Conservation (phyloP, 2,797 vertebrate genomes). For the Holocentrus rufus region DNA sequence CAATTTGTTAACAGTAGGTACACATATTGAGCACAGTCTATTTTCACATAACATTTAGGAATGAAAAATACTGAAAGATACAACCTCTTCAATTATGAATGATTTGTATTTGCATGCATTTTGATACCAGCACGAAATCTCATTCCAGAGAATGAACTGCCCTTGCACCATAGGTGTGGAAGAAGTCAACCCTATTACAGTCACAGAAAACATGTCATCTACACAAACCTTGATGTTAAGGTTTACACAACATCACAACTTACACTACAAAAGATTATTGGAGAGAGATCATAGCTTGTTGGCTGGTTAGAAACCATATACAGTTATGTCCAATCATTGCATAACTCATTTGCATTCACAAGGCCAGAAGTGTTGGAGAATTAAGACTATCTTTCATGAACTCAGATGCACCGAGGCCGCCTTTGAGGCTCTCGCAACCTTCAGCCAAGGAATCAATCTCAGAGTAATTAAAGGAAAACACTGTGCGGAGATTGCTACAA, state of each 20-base stretch:
- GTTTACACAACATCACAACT: conserved; percentile 70
- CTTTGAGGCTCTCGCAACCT: conserved; percentile 85
- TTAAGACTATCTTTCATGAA: conserved; percentile 90
- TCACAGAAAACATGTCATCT: conserved; percentile 70
- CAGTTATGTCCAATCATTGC: conserved; percentile 52
- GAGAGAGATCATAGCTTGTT: conserved; percentile 68
- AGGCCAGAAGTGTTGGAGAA: conserved; percentile 93
- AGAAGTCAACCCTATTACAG: conserved; percentile 80
- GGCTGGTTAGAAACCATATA: conserved; percentile 60
- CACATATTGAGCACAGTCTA: conserved; percentile 77
- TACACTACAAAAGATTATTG: conserved; percentile 71
- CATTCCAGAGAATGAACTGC: conserved; percentile 74
- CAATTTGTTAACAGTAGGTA: conserved; percentile 78
- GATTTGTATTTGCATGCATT: conserved; percentile 90
- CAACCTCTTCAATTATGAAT: conserved; percentile 79
- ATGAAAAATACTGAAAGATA: conserved; percentile 83
- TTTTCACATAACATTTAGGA: conserved; percentile 85
- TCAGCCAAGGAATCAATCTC: conserved; percentile 89
- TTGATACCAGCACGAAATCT: conserved; percentile 83
- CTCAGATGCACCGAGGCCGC: conserved; percentile 78
- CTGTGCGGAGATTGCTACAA: conserved; percentile 87
- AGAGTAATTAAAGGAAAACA: conserved; percentile 91
- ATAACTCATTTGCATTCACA: conserved; percentile 84
- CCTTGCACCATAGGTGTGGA: conserved; percentile 82
- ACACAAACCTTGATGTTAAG: conserved; percentile 64